These are phyloP conservation scores for Magallana nippona DNA, from an alignment of 2,888 invertebrate genomes.

Conservation along the genomic window DNA sequence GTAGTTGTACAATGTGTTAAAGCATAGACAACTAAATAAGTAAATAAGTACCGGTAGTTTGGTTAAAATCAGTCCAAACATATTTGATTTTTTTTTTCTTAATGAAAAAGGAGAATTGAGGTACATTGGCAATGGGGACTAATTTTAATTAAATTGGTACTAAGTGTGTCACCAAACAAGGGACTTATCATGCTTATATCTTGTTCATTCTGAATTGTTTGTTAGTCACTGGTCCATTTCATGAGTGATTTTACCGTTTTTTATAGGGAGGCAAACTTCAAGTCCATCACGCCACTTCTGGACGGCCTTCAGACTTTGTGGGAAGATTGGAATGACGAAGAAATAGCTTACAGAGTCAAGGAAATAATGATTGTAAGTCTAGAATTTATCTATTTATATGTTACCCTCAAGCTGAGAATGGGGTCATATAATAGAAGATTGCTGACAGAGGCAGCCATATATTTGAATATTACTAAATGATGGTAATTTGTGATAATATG, in stretches of 20 bases:
- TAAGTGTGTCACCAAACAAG: no score
- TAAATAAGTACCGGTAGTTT: not conserved
- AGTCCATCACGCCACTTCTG: constrained; percentile 68
- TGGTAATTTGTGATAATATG: no score
- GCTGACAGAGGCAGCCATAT: not conserved
- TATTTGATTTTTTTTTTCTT: no score
- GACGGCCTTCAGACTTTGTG: constrained; percentile 68
- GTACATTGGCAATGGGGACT: no score
- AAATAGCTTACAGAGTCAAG: constrained; percentile 68
- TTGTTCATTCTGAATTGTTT: not conserved
- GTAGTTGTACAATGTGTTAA: not conserved
- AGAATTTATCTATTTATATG: not conserved
- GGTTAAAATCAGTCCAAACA: no score
- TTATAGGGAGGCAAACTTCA: constrained; percentile 65
- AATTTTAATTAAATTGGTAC: no score
- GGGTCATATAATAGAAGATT: not conserved
- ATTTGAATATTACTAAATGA: no score
- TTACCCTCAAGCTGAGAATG: not conserved
- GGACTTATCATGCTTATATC: no score
- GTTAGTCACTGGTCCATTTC: not conserved
- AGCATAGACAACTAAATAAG: not conserved
- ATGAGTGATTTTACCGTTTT: not conserved
- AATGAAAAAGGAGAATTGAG: no score
- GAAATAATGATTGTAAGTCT: constrained; percentile 67
- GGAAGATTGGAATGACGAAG: constrained; percentile 69